These are phyloP conservation scores for Drosophila robusta DNA, from an alignment of 2,888 invertebrate genomes.

Conservation along the genomic window DNA sequence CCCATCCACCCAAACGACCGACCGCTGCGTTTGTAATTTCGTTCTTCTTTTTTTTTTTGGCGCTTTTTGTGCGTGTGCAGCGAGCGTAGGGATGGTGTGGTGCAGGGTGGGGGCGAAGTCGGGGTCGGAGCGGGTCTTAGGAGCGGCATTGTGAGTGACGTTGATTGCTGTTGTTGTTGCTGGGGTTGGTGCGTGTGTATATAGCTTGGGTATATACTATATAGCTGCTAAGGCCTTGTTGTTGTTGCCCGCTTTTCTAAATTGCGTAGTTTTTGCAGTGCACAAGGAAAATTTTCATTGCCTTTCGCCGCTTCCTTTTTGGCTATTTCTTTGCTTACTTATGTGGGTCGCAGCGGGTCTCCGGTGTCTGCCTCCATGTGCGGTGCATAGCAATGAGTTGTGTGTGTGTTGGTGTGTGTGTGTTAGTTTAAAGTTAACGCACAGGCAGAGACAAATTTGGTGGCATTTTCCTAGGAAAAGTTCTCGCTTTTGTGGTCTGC, in stretches of 20 bases:
- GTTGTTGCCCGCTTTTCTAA: conserved; percentile 38
- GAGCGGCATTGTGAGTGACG: conserved; percentile 70
- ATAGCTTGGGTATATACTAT: conserved; percentile 40
- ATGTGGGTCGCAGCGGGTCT: conserved; percentile 56
- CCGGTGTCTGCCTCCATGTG: conserved; percentile 36
- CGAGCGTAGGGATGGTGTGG: conserved; percentile 25
- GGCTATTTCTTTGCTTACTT: conserved; percentile 25
- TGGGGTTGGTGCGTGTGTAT: conserved; percentile 11
- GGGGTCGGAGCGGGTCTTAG: conserved; percentile 23
- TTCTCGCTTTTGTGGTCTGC: conserved; percentile 63
- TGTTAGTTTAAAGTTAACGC: conserved; percentile 66
- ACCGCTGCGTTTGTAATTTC: conserved; percentile 79
- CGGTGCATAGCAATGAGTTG: conserved; percentile 69
- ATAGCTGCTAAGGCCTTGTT: conserved; percentile 40
- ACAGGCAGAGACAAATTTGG: neutral
- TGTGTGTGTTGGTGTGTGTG: conserved; percentile 10
- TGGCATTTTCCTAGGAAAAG: conserved; percentile 16
- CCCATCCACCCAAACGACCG: conserved; percentile 30
- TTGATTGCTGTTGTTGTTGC: conserved; percentile 45
- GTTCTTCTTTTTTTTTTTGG: conserved; percentile 28
- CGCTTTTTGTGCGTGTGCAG: conserved; percentile 78
- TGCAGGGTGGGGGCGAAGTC: neutral
- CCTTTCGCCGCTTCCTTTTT: conserved; percentile 38
- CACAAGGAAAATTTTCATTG: conserved; percentile 56
- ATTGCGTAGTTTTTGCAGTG: conserved; percentile 64